Conservation (phyloP, 2,797 vertebrate species). For the Pipistrellus pygmaeus region DNA sequence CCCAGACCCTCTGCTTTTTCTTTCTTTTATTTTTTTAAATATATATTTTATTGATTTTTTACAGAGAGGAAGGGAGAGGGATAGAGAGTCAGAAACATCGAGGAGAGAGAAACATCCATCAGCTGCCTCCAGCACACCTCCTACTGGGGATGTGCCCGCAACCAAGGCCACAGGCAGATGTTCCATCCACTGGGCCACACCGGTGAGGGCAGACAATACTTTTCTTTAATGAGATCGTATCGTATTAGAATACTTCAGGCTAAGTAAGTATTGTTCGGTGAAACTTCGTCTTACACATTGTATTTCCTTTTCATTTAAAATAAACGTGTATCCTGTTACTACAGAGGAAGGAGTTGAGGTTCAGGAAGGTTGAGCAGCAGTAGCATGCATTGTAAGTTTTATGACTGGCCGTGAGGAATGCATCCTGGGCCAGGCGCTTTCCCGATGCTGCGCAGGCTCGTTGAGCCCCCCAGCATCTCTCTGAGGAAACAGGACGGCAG, state of each 20-base stretch:
- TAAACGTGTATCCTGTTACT: background rate
- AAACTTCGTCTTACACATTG: background rate
- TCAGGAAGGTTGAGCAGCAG: background rate
- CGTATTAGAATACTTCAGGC: background rate
- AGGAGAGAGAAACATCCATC: no score
- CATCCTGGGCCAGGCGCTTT: background rate
- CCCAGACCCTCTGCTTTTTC: background rate
- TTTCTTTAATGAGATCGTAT: background rate
- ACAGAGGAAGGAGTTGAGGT: background rate
- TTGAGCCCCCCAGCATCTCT: background rate
- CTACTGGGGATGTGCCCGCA: no score
- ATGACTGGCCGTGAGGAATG: no score
- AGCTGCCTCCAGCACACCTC: no score
- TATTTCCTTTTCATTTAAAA: background rate
- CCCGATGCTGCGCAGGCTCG: background rate
- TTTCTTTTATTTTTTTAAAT: no score
- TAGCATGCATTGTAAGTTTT: background rate
- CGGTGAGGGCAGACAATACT: background rate
- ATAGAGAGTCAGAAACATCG: no score
- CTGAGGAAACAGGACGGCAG: background rate
- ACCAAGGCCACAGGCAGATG: no score
- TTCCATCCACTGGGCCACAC: no score
- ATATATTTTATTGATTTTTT: no score
- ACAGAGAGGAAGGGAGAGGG: no score
- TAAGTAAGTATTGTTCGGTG: background rate